Evolutionary conservation across 2,113 vertebrate species (phyloP), one percentile per base, ranked within the genome.

Genomic region (Catagonus wagneri): DNA sequence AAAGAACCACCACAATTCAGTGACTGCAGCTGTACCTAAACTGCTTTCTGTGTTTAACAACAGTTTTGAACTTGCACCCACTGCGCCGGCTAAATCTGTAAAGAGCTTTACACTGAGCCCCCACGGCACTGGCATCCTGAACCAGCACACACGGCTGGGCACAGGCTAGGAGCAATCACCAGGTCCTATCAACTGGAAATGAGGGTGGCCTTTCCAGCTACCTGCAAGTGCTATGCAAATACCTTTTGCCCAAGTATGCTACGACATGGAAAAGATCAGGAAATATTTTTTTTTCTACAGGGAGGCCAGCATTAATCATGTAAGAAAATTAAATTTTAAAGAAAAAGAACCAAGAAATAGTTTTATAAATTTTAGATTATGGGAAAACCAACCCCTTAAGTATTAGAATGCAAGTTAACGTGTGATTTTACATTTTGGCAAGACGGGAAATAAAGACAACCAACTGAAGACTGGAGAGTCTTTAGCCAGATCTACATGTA

Each of bases 341-440:
- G 65, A 90, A 80, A 75, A 58, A 1, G 9, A 61, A 60, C 15
- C 17, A 27, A 61, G 39, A 50, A 36, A 83, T 20, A 36, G 7
- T 92, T 96, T 83, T 60, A n/a, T 84, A 83, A 72, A 54, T 39
- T 32, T 72, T 78, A n/a, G 22, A 52, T n/a, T 89, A 61, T 36
- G 69, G 76, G 52, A 91, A 96, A 72, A 71, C 32, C 34, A 72
- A 72, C 23, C 50, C 72, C 17, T 39, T 71, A 44, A 74, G 15
- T 52, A 4, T 83, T 65, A 8, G 12, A 83, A 52, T 92, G 9
- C 17, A 60, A 61, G 7, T 74, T 75, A 72, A 14, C 27, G 80
- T 92, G n/a, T 74, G 25, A 13, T 56, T 92, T 84, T 71, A 69
- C 74, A 44, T 68, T 89, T 84, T 74, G 27, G 29, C 22, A 75